A percentile compares a stretch with the other conserved stretches of the same genome.
phyloP scores from a whole-genome alignment of 1,140 invertebrate genomes.

The Aradophagus sp. region DNA sequence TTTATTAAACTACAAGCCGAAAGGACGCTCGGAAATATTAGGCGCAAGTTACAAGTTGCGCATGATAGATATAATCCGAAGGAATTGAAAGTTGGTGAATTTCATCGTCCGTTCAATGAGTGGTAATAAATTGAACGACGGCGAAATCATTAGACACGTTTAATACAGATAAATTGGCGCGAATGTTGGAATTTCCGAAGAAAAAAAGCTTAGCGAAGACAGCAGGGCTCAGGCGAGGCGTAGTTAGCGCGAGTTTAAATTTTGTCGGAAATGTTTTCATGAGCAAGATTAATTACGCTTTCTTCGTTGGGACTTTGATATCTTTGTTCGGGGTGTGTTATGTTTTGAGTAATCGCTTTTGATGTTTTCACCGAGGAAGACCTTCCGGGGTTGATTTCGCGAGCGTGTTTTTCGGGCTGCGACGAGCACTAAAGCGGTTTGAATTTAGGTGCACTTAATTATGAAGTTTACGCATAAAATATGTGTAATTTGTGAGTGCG shows the following conservation, averaged over 20 bases:
- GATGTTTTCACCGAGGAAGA: slow-evolving; percentile 38
- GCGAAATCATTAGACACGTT: too few relatives aligned
- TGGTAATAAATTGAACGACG: too few relatives aligned
- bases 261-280: slow-evolving; percentile 7
- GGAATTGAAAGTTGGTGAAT: too few relatives aligned
- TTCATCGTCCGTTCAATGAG: too few relatives aligned
- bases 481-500: slow-evolving; percentile 41
- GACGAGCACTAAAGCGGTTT: slow-evolving; percentile 33
- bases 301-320: slow-evolving; percentile 27
- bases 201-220: too few relatives aligned
- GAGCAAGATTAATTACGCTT: slow-evolving; percentile 27
- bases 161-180: too few relatives aligned
- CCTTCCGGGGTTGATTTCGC: slow-evolving; percentile 16
- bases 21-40: too few relatives aligned
- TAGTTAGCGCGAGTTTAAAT: slow-evolving; percentile 5
- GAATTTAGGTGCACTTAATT: slow-evolving; percentile 33
- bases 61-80: too few relatives aligned
- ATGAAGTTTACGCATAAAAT: slow-evolving; percentile 47
- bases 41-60: too few relatives aligned
- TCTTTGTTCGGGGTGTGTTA: slow-evolving; percentile 20
- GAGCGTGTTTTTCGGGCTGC: slow-evolving; percentile 32
- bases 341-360: slow-evolving; percentile 44
- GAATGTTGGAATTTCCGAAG: too few relatives aligned
- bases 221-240: not conserved
- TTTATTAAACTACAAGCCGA: too few relatives aligned